These are phyloP conservation scores for Istiophorus platypterus DNA, from an alignment of 2,113 vertebrate species.

Conservation along the genomic window DNA sequence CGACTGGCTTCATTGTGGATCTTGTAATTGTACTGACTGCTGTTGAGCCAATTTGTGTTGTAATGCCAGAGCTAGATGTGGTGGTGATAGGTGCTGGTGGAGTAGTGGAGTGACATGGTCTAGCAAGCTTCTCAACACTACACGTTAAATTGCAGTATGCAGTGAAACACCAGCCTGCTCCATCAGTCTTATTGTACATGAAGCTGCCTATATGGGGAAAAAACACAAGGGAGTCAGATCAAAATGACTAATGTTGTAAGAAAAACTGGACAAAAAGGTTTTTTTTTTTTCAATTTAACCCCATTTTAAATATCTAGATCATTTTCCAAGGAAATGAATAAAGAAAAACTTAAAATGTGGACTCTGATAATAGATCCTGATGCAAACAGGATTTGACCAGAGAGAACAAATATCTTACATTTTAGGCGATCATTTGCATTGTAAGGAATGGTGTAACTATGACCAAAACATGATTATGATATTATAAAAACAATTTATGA, in stretches of 20 bases:
- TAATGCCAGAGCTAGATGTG: not conserved
- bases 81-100: constrained; percentile 15
- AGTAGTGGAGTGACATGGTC: constrained; percentile 46
- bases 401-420: too few relatives aligned
- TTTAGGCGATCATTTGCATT: too few relatives aligned
- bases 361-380: too few relatives aligned
- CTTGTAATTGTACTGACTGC: not conserved
- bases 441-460: not conserved
- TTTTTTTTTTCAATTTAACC: too few relatives aligned
- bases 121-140: constrained; percentile 59
- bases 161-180: constrained; percentile 80
- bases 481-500: not conserved
- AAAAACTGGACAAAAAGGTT: not conserved
- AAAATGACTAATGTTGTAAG: not conserved
- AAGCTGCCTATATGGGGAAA: constrained; percentile 72
- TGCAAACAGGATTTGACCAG: too few relatives aligned
- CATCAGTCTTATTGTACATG: constrained; percentile 86
- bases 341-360: too few relatives aligned
- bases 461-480: not conserved
- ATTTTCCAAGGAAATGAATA: too few relatives aligned
- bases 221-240: not conserved
- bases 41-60: not conserved
- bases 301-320: too few relatives aligned
- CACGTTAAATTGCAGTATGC: constrained; percentile 84
- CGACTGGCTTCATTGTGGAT: not conserved